Evolutionary conservation across 2,797 vertebrate species (phyloP).

Genomic region (Microhierax caerulescens): DNA sequence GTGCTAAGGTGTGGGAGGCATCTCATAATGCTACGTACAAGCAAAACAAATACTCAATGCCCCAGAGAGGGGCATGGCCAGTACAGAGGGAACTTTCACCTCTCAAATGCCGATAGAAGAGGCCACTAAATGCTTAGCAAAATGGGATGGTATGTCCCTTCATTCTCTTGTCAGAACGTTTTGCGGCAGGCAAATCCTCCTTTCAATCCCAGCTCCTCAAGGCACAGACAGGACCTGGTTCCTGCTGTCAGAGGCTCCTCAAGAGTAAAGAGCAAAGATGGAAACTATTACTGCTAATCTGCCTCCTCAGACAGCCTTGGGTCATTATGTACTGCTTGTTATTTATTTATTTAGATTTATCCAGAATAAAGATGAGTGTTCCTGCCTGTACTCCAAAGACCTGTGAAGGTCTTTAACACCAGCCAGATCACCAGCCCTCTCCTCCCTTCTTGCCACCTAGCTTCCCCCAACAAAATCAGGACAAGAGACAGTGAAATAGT

Average conservation of each 20-base stretch:
- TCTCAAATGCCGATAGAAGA: not conserved
- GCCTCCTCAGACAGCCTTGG: not conserved
- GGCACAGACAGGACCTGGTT: not conserved
- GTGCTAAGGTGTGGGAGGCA: not conserved
- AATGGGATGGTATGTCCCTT: not conserved
- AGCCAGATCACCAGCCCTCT: not conserved
- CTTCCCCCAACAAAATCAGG: not conserved
- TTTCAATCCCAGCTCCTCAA: not conserved
- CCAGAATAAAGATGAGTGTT: not conserved
- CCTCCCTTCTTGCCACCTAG: not conserved
- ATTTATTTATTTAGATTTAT: not conserved
- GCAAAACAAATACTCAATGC: not conserved
- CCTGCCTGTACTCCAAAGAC: not conserved
- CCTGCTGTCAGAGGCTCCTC: not conserved
- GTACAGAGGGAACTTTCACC: not conserved
- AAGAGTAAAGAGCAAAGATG: not conserved
- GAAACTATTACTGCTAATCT: not conserved
- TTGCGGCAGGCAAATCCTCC: not conserved
- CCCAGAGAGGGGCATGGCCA: not conserved
- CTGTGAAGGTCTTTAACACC: not conserved
- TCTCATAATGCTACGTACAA: not conserved
- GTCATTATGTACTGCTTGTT: not conserved
- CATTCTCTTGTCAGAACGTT: not conserved
- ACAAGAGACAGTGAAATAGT: not conserved
- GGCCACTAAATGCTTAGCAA: not conserved